These are phyloP conservation scores for Nemotelus nigrinus DNA, from an alignment of 2,888 invertebrate species.

Conservation along the genomic window DNA sequence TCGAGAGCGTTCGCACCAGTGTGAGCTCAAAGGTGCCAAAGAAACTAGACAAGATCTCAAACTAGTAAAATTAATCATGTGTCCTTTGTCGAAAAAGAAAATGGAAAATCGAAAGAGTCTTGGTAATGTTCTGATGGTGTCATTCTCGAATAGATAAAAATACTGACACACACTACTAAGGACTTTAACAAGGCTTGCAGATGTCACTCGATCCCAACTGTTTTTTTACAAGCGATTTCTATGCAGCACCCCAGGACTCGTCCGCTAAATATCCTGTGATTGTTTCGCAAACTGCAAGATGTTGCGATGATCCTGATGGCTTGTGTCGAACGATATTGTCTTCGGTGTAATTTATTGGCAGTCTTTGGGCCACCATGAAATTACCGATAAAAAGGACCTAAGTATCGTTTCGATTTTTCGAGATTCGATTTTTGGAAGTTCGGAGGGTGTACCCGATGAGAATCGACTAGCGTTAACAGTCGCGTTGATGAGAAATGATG, in stretches of 20 bases:
- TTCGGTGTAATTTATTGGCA: constrained; percentile 36
- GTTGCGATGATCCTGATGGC: constrained; percentile 15
- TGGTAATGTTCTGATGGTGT: constrained; percentile 10
- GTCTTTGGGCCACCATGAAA: constrained; percentile 43
- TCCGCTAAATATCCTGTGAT: not conserved
- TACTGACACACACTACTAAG: not conserved
- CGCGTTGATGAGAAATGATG: constrained; percentile 24
- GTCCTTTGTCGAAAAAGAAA: not conserved
- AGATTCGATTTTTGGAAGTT: not conserved
- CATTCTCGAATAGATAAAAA: not conserved
- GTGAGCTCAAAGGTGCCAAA: not conserved
- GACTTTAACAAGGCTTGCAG: constrained; percentile 25
- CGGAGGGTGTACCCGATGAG: not conserved
- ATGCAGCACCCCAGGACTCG: not conserved
- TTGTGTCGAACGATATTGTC: constrained; percentile 21
- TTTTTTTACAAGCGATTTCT: not conserved
- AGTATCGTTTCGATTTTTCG: constrained; percentile 3
- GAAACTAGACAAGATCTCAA: not conserved
- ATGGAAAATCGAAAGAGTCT: not conserved
- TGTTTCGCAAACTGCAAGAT: constrained; percentile 4
- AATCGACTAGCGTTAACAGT: not conserved
- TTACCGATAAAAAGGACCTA: constrained; percentile 31
- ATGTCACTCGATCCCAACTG: constrained; percentile 8
- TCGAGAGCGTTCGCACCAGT: constrained; percentile 7
- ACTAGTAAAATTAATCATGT: constrained; percentile 17